phyloP scores from a whole-genome alignment of 2,797 vertebrate species.

The Phylloscopus collybita region DNA sequence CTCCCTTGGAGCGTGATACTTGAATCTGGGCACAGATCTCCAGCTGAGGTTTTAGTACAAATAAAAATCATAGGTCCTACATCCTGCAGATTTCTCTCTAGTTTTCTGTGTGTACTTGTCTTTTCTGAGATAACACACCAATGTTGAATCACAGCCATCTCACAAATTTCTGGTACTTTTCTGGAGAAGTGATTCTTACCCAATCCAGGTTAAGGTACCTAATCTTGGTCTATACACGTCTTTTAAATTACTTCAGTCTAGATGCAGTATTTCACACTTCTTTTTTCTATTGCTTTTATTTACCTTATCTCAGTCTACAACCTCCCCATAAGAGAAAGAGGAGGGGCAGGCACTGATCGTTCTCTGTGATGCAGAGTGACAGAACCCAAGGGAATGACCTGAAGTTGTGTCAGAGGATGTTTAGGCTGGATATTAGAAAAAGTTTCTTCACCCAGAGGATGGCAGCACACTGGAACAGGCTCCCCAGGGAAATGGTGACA shows the following conservation, averaged over 20 bases:
- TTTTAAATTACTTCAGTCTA: not conserved
- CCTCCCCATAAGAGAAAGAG: not conserved
- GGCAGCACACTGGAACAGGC: not conserved
- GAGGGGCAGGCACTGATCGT: not conserved
- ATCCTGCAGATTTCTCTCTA: not conserved
- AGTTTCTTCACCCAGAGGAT: not conserved
- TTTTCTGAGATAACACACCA: not conserved
- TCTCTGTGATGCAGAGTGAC: no score
- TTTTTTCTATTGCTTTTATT: not conserved
- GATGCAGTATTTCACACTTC: not conserved
- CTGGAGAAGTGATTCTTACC: not conserved
- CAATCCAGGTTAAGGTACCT: not conserved
- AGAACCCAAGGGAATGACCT: not conserved
- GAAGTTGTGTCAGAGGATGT: not conserved
- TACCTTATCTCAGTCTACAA: not conserved
- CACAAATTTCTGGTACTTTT: not conserved
- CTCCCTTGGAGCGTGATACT: not conserved
- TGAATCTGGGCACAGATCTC: not conserved
- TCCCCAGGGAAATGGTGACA: not conserved
- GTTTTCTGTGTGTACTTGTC: not conserved
- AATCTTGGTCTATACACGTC: fast-evolving
- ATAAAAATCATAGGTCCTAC: not conserved
- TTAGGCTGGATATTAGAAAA: not conserved
- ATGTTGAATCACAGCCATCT: not conserved
- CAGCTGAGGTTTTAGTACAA: not conserved